Evolutionary conservation across 2,797 vertebrate species (phyloP), one percentile per base, ranked within the genome.

Genomic region (Tinamus major): DNA sequence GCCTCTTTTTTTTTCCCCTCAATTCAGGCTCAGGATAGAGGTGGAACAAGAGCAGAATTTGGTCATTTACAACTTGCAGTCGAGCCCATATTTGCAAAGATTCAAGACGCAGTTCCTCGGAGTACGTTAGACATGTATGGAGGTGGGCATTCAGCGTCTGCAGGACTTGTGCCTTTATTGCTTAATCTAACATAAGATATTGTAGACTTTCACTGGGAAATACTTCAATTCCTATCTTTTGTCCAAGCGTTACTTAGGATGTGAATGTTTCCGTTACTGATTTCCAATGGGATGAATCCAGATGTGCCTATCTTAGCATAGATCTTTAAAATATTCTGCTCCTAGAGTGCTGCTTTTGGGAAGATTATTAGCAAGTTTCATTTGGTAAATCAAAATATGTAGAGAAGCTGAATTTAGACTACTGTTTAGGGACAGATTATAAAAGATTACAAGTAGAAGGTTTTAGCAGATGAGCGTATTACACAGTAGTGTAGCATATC

Each of bases 391-490:
- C 69, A 75, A 75, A 92, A 58, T 59, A 29, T 41, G 51, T 10
- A 5, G 44, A 87, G 69, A 76, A 76, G 37, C 41, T 0, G 39
- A 93, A 42, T 91, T 95, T 56, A 91, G 70, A 69, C 46, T 2
- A 0, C 70, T 79, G 67, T 87, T 93, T 67, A 89, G 59, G 79
- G 81, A 83, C 55, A 93, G 90, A 90, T 87, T 92, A 87, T 89
- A 87, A 89, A 91, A 92, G 81, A 85, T 89, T 89, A 59, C 63
- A 78, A 12, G 65, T 74, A 48, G 41, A 62, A 83, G 48, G 46
- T 85, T 96, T 93, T 89, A 78, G 92, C 89, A 85, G 65, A 94
- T 92, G 59, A 83, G 41, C 35, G 24, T 75, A 71, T 82, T 90
- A 78, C 79, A 62, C 11, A 39, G 71, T 92, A 75, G 82, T 72